Evolutionary conservation across 2,797 vertebrate genomes (phyloP).

Genomic region (Trematomus bernacchii): DNA sequence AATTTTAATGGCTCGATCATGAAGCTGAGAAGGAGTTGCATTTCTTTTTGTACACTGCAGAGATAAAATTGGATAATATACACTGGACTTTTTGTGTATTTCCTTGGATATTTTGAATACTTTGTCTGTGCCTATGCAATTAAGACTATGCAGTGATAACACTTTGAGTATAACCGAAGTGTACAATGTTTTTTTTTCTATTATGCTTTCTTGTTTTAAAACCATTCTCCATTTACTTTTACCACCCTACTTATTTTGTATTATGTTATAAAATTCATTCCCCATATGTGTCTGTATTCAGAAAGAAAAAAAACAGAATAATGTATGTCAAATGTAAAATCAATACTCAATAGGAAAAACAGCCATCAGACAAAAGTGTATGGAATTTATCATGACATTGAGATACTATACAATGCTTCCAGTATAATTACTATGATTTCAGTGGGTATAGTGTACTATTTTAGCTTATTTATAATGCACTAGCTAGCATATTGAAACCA

Average conservation of each 20-base stretch:
- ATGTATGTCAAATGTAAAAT: constrained; percentile 53
- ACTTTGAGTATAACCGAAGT: constrained; percentile 57
- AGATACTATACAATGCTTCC: constrained; percentile 64
- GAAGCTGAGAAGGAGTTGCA: constrained; percentile 32
- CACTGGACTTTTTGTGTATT: constrained; percentile 61
- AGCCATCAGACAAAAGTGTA: constrained; percentile 63
- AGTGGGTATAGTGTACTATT: constrained; percentile 62
- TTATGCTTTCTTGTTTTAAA: constrained; percentile 51
- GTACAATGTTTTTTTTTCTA: constrained; percentile 47
- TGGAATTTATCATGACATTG: constrained; percentile 59
- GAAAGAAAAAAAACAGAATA: constrained; percentile 19
- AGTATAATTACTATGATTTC: constrained; percentile 54
- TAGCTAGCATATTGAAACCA: constrained; percentile 76
- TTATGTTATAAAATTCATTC: constrained; percentile 37
- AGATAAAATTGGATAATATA: constrained; percentile 44
- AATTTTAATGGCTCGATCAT: constrained; percentile 40
- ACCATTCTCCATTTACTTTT: constrained; percentile 22
- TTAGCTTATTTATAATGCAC: constrained; percentile 83
- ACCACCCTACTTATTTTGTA: constrained; percentile 25
- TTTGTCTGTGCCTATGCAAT: constrained; percentile 42
- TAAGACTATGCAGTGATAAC: constrained; percentile 60
- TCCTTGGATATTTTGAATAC: constrained; percentile 43
- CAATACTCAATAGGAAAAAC: constrained; percentile 65
- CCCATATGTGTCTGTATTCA: constrained; percentile 37
- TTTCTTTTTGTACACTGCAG: constrained; percentile 29